Evolutionary conservation across 1,140 invertebrate genomes (phyloP), one percentile per base, ranked within the genome.

Genomic region (Drosophila hydei): DNA sequence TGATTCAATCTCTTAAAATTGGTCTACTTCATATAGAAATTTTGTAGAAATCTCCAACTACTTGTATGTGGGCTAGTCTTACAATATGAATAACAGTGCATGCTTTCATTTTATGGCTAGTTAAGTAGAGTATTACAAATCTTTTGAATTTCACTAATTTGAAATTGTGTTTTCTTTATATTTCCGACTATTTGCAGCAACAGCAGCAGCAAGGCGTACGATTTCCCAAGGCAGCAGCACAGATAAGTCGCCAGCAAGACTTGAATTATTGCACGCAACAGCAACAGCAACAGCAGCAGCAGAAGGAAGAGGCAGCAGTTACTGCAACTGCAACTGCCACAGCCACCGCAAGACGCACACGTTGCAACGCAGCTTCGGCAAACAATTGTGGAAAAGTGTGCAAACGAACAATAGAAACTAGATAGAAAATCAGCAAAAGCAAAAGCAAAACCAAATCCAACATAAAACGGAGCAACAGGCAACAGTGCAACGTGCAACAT

Each of bases 181-280:
- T 69, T 85, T 76, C 78, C 83, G 76, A 84, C 67, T 62, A 72
- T 62, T 83, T 65, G 38, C 38, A 42, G 7, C 38, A 72, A 51
- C 67, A 87, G 83, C 80, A 77, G 73, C 72, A 70, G 56, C 71
- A 77, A 77, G 83, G 74, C 79, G 62, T 74, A 90, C 84, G 72
- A 87, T 81, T 79, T 90, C 68, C 68, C 87, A 88, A 90, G 75
- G 75, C 73, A 85, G 75, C 78, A 76, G 72, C 78, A 54, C 78
- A 90, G 87, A 90, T 90, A 90, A 90, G 87, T 90, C 87, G 74
- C 71, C 88, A 90, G 72, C 81, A 90, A 89, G 88, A 90, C 88
- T 90, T 90, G 73, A 90, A 90, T 88, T 90, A 90, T 90, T 81
- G 85, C 85, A 88, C 81, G 81, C 87, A 83, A 89, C 84, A 79